phyloP scores from a whole-genome alignment of 2,113 vertebrate species.

The Hipposideros armiger region DNA sequence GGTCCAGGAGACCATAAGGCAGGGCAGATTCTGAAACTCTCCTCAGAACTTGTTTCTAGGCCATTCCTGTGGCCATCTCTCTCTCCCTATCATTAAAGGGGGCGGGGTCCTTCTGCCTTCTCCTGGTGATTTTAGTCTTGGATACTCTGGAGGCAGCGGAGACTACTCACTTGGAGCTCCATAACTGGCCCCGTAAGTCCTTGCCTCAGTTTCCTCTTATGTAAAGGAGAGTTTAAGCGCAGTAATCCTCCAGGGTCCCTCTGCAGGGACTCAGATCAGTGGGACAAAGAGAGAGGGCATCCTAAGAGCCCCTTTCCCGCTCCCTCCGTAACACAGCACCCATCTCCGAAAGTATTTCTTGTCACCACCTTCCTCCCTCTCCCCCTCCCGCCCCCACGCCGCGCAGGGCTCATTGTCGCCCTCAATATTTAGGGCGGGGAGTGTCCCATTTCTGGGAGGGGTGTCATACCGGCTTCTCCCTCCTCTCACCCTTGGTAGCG shows the following conservation, averaged over 20 bases:
- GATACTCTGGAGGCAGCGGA: not conserved
- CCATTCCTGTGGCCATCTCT: not conserved
- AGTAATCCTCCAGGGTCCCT: too few species aligned
- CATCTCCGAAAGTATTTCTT: not conserved
- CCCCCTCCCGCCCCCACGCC: not conserved
- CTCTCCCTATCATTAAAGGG: not conserved
- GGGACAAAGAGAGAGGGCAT: not conserved
- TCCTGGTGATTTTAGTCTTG: not conserved
- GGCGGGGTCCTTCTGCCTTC: not conserved
- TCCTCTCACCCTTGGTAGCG: not conserved
- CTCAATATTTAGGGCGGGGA: not conserved
- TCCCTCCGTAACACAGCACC: not conserved
- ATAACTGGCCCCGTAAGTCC: not conserved
- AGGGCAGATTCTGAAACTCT: not conserved
- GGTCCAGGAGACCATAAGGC: not conserved
- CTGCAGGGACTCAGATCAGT: not conserved
- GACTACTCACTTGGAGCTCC: not conserved
- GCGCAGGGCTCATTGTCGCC: not conserved
- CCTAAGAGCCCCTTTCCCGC: not conserved
- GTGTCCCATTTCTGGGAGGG: conserved; percentile 49
- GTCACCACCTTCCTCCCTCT: not conserved
- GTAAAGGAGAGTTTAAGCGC: not conserved
- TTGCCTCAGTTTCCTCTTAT: conserved; percentile 18
- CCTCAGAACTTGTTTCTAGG: not conserved
- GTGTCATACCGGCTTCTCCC: not conserved